Base-by-base conservation (phyloP, 2,113 vertebrate genomes). In the Spea bombifrons region DNA sequence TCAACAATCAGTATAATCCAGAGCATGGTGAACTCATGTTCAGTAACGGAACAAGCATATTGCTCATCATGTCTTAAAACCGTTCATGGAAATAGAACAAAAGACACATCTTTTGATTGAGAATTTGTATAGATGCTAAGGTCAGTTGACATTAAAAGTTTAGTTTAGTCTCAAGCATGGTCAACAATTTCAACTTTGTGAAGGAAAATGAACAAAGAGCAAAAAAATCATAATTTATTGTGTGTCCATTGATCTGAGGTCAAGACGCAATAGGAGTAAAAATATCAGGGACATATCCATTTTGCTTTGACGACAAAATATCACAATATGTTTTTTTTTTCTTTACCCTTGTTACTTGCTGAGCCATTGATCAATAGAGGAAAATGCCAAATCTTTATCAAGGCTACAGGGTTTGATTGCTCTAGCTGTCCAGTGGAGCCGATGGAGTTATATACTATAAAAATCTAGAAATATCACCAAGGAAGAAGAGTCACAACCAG, bases 331-430 rank as follows among this genome's bases (percentile, higher is more conserved):
- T 90, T 92, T 93, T 90, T 92, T 93, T 90, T 92, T 93, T 90
- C 92, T 93, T 89, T 86, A 73, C 81, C 79, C 86, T 86, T 85
- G 80, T 87, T 85, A 82, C 84, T 84, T 89, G 83, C 82, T 68
- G 81, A 91, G 86, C 89, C 86, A 81, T 86, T 92, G 92, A 96
- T 96, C 93, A 89, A 94, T 92, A 88, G 64, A 80, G 79, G 85
- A 83, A 94, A 94, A 96, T 92, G 92, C 91, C 93, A 93, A 3
- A 69, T 81, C 91, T 91, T 88, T 87, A 87, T 89, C 89, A 89
- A 83, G 50, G 81, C 83, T 69, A 65, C 75, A 63, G 65, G 53
- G 71, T 82, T 76, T 83, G 88, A 88, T 85, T 84, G 86, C 84
- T 82, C 83, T 73, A 84, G 83, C 82, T 86, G 84, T 85, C 86